Percentiles rank a stretch among this genome's conserved stretches.
Evolutionary conservation across 2,888 invertebrate genomes (phyloP).

Genomic region (Gandaritis pyraliata): DNA sequence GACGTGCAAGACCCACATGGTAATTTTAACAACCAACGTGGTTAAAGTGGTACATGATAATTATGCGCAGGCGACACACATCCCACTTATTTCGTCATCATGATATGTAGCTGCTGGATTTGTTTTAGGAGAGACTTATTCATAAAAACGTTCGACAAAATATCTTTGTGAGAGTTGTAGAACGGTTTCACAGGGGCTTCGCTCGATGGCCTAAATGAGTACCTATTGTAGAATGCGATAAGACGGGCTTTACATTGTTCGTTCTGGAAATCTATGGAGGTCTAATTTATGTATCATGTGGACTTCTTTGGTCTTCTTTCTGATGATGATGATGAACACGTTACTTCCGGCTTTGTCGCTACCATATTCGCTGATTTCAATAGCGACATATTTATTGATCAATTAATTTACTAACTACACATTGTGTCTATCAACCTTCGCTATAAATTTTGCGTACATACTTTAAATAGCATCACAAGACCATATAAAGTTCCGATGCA

Average conservation of each 20-base stretch:
- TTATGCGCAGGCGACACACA: neutral
- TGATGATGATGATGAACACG: neutral
- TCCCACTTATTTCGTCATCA: neutral
- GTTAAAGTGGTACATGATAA: too few relatives aligned
- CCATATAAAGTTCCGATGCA: constrained; percentile 36
- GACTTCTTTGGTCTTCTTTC: too few relatives aligned
- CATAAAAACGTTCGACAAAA: too few relatives aligned
- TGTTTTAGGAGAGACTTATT: too few relatives aligned
- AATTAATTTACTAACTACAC: constrained; percentile 27
- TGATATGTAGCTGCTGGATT: neutral
- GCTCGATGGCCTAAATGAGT: too few relatives aligned
- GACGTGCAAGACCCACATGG: constrained; percentile 19
- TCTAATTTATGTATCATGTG: too few relatives aligned
- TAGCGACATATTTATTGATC: constrained; percentile 14
- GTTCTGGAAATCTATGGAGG: too few relatives aligned
- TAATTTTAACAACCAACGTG: neutral
- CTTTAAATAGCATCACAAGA: constrained; percentile 22
- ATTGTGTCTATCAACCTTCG: constrained; percentile 36
- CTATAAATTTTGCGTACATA: constrained; percentile 32
- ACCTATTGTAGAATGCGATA: too few relatives aligned
- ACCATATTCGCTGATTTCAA: constrained; percentile 2
- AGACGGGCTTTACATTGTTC: too few relatives aligned
- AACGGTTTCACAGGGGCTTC: too few relatives aligned
- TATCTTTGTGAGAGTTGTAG: too few relatives aligned
- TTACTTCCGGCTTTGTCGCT: constrained; percentile 9